Evolutionary conservation across 2,113 vertebrate species (phyloP).

Genomic region (Saccopteryx leptura): DNA sequence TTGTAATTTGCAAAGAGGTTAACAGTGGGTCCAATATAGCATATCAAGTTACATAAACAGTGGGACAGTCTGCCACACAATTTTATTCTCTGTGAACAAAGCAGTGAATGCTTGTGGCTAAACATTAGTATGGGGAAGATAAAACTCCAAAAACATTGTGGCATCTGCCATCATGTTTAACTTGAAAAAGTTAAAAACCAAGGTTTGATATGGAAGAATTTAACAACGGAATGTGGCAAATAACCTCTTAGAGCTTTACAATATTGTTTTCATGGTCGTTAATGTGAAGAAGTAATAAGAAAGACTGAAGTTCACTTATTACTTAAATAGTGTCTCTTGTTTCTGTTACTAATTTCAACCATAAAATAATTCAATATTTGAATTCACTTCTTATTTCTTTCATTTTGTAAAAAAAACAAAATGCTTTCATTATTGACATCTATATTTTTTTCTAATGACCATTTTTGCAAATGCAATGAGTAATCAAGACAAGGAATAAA

Average conservation of each 20-base stretch:
- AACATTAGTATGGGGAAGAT: neutral
- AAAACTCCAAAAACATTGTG: neutral
- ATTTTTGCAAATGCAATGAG: neutral
- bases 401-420: constrained; percentile 36
- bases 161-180: neutral
- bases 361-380: constrained; percentile 47
- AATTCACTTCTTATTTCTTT: constrained; percentile 52
- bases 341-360: constrained; percentile 50
- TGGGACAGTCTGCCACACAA: neutral
- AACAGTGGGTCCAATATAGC: neutral
- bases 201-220: constrained; percentile 26
- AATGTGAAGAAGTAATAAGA: constrained; percentile 63
- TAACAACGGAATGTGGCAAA: constrained; percentile 41
- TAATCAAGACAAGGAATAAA: constrained; percentile 25
- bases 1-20: neutral
- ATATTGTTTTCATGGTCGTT: constrained; percentile 56
- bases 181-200: neutral
- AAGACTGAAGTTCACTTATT: constrained; percentile 36
- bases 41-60: neutral
- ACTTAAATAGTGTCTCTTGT: constrained; percentile 62
- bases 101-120: neutral
- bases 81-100: neutral
- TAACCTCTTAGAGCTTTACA: constrained; percentile 17
- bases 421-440: neutral
- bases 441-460: neutral